Conservation (phyloP, 2,888 invertebrate species). For the Priocnemis perturbator region DNA sequence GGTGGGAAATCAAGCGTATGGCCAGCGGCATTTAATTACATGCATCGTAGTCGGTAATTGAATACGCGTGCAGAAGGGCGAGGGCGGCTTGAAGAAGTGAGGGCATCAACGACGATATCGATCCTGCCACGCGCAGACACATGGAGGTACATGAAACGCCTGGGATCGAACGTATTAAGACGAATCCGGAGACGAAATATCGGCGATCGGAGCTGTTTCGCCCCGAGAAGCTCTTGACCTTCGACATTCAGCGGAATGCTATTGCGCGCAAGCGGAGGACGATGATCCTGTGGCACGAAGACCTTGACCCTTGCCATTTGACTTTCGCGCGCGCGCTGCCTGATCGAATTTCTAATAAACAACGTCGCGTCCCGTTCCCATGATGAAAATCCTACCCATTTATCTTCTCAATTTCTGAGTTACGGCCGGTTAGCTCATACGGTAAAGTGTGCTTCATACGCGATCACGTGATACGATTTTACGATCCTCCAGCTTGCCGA, state of each 20-base stretch:
- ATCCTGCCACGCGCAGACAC: too few species aligned
- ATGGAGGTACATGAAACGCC: too few species aligned
- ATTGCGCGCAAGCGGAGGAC: conserved; percentile 44
- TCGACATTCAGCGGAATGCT: conserved; percentile 54
- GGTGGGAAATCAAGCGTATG: too few species aligned
- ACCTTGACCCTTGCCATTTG: conserved; percentile 57
- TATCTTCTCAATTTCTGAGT: neutral
- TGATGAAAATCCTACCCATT: neutral
- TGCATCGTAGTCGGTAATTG: too few species aligned
- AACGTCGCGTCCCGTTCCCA: conserved; percentile 4
- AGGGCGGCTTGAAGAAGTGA: too few species aligned
- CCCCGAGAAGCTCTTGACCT: conserved; percentile 47
- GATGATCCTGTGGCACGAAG: conserved; percentile 59
- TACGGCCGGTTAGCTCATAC: neutral
- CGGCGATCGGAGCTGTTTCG: conserved; percentile 35
- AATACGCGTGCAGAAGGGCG: too few species aligned
- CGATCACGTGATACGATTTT: conserved; percentile 1
- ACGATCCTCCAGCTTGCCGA: neutral
- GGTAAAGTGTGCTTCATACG: neutral
- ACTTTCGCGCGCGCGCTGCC: conserved; percentile 20
- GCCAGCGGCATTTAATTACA: too few species aligned
- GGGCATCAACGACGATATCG: too few species aligned
- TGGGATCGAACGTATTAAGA: too few species aligned
- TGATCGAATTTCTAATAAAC: conserved; percentile 33
- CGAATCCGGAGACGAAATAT: too few species aligned